A percentile compares a stretch with the other conserved stretches of the same genome.
These are phyloP conservation scores for Brachyistius frenatus DNA, from an alignment of 2,113 vertebrate genomes.

Conservation along the genomic window DNA sequence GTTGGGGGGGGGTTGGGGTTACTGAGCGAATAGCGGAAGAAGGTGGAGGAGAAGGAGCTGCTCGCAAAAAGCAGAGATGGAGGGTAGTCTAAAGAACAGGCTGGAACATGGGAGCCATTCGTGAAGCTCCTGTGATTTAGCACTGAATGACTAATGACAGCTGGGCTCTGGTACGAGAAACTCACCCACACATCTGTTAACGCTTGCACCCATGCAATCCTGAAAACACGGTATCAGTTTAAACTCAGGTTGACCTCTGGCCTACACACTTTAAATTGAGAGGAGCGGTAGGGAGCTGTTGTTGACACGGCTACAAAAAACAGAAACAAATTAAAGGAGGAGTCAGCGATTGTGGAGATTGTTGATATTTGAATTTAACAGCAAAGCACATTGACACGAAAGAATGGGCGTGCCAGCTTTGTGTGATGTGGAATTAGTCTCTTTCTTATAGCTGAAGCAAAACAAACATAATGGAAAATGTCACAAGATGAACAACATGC, in stretches of 20 bases:
- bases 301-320: too few relatives aligned
- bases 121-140: constrained; percentile 53
- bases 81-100: constrained; percentile 15
- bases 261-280: neutral
- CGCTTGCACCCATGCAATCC: neutral
- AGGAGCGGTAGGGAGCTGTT: neutral
- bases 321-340: too few relatives aligned
- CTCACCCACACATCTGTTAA: constrained; percentile 42
- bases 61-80: constrained; percentile 12
- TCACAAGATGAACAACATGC: too few relatives aligned
- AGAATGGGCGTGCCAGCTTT: too few relatives aligned
- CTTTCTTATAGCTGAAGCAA: too few relatives aligned
- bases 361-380: too few relatives aligned
- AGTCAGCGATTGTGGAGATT: too few relatives aligned
- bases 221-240: constrained; percentile 29
- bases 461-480: too few relatives aligned
- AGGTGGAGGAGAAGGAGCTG: constrained; percentile 24
- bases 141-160: constrained; percentile 59
- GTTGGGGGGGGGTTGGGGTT: neutral
- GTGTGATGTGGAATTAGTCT: too few relatives aligned
- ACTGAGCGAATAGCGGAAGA: constrained; percentile 31
- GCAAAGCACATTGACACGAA: too few relatives aligned
- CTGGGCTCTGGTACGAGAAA: constrained; percentile 26
- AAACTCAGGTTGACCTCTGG: constrained; percentile 3
- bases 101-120: constrained; percentile 67